Base-by-base conservation (phyloP, 1,140 invertebrate species). In the Pemphigus obesinymphae region DNA sequence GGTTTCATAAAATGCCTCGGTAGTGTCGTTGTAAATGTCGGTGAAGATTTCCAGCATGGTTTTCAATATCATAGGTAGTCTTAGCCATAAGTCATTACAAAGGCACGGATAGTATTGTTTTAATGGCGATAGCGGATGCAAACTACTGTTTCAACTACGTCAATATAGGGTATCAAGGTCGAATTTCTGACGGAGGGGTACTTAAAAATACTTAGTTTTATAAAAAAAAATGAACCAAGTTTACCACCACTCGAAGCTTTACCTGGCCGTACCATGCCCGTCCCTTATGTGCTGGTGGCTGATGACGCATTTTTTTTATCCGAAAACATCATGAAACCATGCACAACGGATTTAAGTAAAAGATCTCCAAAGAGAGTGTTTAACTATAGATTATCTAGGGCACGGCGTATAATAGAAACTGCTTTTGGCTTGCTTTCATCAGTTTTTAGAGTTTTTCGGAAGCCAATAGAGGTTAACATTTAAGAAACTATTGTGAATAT, bases 101-200 rank as follows among this genome's bases (percentile, higher is more conserved):
- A n/a, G n/a, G n/a, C 37, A 86, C 86, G 88, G 88, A 87, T 85
- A 89, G 87, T 76, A 87, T 90, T 73, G 88, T 90, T 61, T 84
- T 90, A 29, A 83, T 90, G 78, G 89, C 86, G 7, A 70, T 89
- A 82, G 86, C 87, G 26, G 88, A 90, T 85, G 86, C 85, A n/a
- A 83, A 89, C 75, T 84, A 84, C 68, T 43, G 73, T 63, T 85
- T 85, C 80, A 82, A 80, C 0, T 84, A 66, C 50, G 83, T 84
- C 29, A 70, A 81, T 68, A 84, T 85, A 83, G 81, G 80, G 58
- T 78, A 61, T 45, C 82, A 83, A 83, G 80, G 84, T 26, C 53
- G 86, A 80, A 86, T 86, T 75, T 85, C 84, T 70, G 87, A 88
- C 81, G 85, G 85, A 78, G 86, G 86, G 2, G 85, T 88, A 31